Base-by-base conservation (phyloP, 2,888 invertebrate species). In the Agrotis segetum region DNA sequence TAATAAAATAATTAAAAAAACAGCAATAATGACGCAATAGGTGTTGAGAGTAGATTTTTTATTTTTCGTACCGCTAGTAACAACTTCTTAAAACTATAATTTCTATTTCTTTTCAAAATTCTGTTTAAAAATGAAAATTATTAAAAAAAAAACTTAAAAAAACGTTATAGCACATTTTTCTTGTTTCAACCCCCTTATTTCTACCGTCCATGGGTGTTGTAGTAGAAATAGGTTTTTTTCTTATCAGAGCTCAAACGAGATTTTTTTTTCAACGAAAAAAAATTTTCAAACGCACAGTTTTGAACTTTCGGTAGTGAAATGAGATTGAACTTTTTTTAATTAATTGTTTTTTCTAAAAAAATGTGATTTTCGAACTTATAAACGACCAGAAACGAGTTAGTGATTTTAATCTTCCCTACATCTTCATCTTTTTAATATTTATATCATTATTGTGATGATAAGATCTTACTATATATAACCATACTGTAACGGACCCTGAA, bases 1-100 rank as follows among this genome's bases (percentile, higher is more conserved):
- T 73, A 52, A 85, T 79, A 81, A 87, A 88, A 85, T 75, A 85
- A 87, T 87, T 83, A 85, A 83, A 85, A 91, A 87, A 80, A 90
- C 94, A 96, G 95, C 95, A 95, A 95, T 95, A 96, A 96, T 93
- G 87, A 92, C 87, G 92, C 94, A 94, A 93, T 95, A 95, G 94
- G 88, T 93, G 94, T 93, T 81, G 66, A 81, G 60, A 55, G 81
- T 80, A 89, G 92, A 80, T 80, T 77, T 90, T 92, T 92, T 75
- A 87, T 92, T 94, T 93, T 71, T 78, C 79, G 92, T 94, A 94
- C 94, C 88, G 95, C 95, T 96, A 96, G 95, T 89, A 88, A 89
- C 71, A 69, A 88, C 90, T 92, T 88, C 92, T 89, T 85, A 87
- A 75, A 77, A 71, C 56, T 69, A 69, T 80, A 2, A 71, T 77